Conservation (phyloP, 2,888 invertebrate species). For the Acanthosepion lycidas region DNA sequence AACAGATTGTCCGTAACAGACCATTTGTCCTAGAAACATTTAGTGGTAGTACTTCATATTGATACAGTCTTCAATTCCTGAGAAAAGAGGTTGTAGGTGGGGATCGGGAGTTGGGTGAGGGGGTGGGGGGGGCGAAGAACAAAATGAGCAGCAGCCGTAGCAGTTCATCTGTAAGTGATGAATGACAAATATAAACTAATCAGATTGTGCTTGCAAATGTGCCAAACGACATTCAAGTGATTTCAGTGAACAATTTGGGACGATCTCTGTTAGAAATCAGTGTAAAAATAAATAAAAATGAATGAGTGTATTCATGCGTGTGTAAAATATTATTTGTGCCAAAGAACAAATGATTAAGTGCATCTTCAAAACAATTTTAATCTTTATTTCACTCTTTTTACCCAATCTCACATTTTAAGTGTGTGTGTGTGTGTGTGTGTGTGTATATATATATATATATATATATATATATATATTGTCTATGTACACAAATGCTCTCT, state of each 20-base stretch:
- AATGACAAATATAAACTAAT: constrained; percentile 33
- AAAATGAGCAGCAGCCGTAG: background rate
- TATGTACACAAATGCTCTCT: background rate
- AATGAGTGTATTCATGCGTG: background rate
- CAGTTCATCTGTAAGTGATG: background rate
- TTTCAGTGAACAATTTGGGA: background rate
- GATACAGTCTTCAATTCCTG: background rate
- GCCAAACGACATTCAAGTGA: background rate
- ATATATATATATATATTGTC: background rate
- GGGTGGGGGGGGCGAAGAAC: background rate
- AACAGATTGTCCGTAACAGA: background rate
- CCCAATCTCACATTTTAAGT: background rate
- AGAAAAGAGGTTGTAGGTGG: too few species aligned
- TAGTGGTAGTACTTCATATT: background rate
- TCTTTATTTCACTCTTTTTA: background rate
- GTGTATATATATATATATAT: too few species aligned
- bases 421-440: too few species aligned
- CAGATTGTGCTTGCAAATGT: constrained; percentile 33
- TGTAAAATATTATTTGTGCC: background rate
- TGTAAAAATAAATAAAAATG: background rate
- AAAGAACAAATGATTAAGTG: background rate
- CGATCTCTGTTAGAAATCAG: background rate
- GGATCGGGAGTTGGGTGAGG: rapidly evolving
- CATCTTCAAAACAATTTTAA: background rate
- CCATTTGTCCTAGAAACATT: background rate